Evolutionary conservation across 2,113 vertebrate genomes (phyloP).

Genomic region (Murina feae): DNA sequence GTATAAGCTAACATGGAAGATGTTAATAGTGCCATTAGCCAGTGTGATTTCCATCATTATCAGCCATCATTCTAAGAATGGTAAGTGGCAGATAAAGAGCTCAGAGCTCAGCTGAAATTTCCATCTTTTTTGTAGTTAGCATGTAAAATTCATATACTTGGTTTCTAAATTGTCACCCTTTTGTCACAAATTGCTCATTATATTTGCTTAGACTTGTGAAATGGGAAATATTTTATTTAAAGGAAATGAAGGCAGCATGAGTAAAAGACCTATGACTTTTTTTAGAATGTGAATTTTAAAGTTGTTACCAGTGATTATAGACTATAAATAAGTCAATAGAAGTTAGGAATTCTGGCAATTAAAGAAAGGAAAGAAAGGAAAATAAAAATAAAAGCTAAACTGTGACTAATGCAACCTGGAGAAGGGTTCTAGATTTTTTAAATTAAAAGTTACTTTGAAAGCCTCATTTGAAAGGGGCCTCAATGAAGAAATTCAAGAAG

Average conservation of each 20-base stretch:
- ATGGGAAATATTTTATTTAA: conserved; percentile 53
- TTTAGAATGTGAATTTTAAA: conserved; percentile 1
- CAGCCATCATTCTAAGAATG: conserved; percentile 43
- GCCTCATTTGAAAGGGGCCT: background rate
- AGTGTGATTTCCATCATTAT: conserved; percentile 54
- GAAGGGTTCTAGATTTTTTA: background rate
- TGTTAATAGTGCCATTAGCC: conserved; percentile 58
- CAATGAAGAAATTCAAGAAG: background rate
- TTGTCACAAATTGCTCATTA: conserved; percentile 35
- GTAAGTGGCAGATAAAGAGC: conserved; percentile 71
- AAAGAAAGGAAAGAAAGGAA: background rate
- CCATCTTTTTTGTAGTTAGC: conserved; percentile 53
- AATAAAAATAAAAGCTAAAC: background rate
- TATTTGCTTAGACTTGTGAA: conserved; percentile 56
- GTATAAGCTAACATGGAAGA: background rate
- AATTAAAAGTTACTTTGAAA: conserved; percentile 47
- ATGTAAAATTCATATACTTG: background rate
- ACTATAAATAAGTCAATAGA: background rate
- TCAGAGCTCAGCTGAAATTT: conserved; percentile 70
- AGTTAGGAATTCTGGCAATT: background rate
- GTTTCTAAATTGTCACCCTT: conserved; percentile 45
- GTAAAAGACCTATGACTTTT: conserved; percentile 26
- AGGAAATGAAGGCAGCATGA: conserved; percentile 41
- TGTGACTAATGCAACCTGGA: background rate
- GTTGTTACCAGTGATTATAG: background rate